Conservation (phyloP, 2,113 vertebrate species). For the Trogon surrucura region DNA sequence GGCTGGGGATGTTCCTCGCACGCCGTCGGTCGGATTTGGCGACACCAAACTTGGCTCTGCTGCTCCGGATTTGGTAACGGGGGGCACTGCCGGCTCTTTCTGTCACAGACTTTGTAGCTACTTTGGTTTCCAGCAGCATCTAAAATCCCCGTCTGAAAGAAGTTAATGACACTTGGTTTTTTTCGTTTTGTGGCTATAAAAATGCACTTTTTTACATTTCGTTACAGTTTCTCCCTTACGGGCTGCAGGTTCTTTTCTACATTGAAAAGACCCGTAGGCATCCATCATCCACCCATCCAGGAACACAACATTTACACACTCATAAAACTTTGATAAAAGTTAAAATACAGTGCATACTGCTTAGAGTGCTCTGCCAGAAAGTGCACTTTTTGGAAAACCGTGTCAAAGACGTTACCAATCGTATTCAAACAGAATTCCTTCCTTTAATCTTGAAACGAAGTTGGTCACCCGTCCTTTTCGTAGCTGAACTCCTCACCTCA, state of each 20-base stretch:
- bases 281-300: not conserved
- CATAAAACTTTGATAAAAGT: not conserved
- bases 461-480: not conserved
- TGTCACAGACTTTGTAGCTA: not conserved
- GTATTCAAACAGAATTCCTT: fast-evolving
- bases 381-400: not conserved
- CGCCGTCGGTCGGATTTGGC: not conserved
- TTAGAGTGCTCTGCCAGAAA: not conserved
- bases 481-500: not conserved
- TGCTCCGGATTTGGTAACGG: not conserved
- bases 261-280: not conserved
- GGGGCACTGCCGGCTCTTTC: not conserved
- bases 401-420: not conserved
- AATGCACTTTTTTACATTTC: not conserved
- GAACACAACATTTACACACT: not conserved
- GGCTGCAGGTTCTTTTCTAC: not conserved
- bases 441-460: fast-evolving
- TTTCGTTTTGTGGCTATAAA: not conserved
- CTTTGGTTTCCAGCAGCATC: not conserved
- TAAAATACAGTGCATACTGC: not conserved
- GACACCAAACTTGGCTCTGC: not conserved
- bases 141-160: not conserved
- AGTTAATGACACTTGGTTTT: not conserved
- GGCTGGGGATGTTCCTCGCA: no score
- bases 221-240: not conserved